phyloP scores from a whole-genome alignment of 2,797 vertebrate species.

The Tarsius wallacei region DNA sequence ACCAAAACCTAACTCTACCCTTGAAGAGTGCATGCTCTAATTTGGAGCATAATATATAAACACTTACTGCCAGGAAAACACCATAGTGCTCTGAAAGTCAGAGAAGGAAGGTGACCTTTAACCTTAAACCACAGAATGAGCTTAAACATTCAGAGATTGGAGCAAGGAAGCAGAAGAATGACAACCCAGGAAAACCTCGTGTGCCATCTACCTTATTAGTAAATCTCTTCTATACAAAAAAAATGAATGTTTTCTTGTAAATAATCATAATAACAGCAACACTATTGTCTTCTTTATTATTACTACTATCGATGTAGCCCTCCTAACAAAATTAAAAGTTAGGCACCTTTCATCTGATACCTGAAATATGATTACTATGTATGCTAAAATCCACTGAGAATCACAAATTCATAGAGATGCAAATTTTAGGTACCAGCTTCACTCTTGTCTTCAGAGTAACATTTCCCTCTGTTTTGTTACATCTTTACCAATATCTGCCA shows the following conservation, averaged over 20 bases:
- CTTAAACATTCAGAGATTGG: background rate
- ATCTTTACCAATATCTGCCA: background rate
- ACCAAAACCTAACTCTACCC: background rate
- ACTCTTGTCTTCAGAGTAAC: background rate
- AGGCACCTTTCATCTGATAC: background rate
- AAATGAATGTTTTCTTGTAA: background rate
- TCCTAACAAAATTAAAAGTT: constrained; percentile 2
- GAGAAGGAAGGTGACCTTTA: background rate
- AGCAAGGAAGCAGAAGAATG: background rate
- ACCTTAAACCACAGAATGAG: background rate
- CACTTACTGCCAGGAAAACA: background rate
- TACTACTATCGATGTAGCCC: background rate
- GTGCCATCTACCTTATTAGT: background rate
- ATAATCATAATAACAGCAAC: background rate
- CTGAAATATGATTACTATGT: background rate
- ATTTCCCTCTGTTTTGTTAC: background rate
- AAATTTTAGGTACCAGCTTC: background rate
- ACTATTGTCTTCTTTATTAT: background rate
- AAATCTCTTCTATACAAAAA: background rate
- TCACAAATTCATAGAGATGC: background rate
- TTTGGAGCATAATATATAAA: background rate
- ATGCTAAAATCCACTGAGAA: background rate
- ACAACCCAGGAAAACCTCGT: background rate
- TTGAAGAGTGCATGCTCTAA: background rate
- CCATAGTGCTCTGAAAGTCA: background rate